Evolutionary conservation across 2,888 invertebrate genomes (phyloP).

Genomic region (Hyalella azteca): DNA sequence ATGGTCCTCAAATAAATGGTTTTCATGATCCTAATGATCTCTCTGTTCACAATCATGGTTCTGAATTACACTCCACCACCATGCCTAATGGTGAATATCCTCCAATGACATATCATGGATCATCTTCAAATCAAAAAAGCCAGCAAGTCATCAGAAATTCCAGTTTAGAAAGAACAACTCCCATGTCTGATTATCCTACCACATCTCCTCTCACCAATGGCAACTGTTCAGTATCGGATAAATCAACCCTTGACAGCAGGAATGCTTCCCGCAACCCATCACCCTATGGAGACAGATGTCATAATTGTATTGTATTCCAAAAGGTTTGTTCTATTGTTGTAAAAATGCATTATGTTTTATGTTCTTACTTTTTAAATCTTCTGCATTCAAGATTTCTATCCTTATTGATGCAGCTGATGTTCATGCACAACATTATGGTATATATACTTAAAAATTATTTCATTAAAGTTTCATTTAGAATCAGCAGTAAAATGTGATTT

Average conservation of each 20-base stretch:
- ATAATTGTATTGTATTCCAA: neutral
- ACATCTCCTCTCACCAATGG: slow-evolving; percentile 8
- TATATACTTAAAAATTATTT: too few species aligned
- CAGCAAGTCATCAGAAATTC: neutral
- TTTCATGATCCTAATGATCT: too few species aligned
- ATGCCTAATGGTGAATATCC: neutral
- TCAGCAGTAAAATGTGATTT: too few species aligned
- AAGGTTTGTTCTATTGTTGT: neutral
- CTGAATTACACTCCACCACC: neutral
- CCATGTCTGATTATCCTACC: neutral
- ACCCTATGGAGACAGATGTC: neutral
- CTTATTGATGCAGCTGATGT: too few species aligned
- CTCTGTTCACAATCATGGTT: too few species aligned
- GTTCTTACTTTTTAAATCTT: too few species aligned
- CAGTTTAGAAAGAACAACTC: neutral
- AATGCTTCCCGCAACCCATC: neutral
- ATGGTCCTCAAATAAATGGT: too few species aligned
- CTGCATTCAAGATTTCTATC: too few species aligned
- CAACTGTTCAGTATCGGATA: neutral
- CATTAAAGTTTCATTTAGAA: too few species aligned
- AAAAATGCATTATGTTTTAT: neutral
- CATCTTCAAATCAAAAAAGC: neutral
- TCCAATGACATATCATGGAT: neutral
- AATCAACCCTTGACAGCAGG: neutral
- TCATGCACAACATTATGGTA: too few species aligned